Base-by-base conservation (phyloP, 2,888 invertebrate species). In the Eupithecia centaureata region DNA sequence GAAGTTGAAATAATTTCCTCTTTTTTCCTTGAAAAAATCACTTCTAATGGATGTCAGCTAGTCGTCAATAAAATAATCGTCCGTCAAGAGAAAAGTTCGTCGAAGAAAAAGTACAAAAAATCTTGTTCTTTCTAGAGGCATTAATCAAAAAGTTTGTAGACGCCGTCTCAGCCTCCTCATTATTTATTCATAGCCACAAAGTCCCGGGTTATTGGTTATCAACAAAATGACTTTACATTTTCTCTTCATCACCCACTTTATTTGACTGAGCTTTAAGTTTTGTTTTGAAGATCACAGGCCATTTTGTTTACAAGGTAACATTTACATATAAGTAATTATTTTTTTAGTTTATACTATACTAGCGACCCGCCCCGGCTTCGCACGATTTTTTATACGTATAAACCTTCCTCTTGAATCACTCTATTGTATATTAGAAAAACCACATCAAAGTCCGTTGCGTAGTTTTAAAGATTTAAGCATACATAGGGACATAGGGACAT, bases 221-320 rank as follows among this genome's bases (percentile, higher is more conserved):
- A 80, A 81, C 78, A 76, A 73, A 78, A 73, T 76, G 73, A 78
- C 77, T 79, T 77, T 68, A 75, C 76, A 81, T 80, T 82, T 80
- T 78, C 73, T 75, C 72, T 79, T 78, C 80, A 84, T 81, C 76
- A 22, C 57, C 57, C 12, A 18, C 10, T 57, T 32, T 32, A 30
- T 57, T 56, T 32, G 22, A 57, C 18, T 32, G 32, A 57, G 32
- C 10, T 32, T 56, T 0, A 18, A 18, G 28, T 32, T 30, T 57
- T 1, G 5, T 8, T 57, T 54, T 56, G 7, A 18, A 10, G 18
- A 30, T 30, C 27, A 18, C 7, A 7, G 15, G 15, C 13, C 5
- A 25, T 13, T 52, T 52, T 52, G 7, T 25, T 51, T 25, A 18
- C 18, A 42, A 42, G 0, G 42, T n/a, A 1, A 35, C 35, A 5